Base-by-base conservation (phyloP, 2,888 invertebrate genomes). In the Drosophila acutilabella region DNA sequence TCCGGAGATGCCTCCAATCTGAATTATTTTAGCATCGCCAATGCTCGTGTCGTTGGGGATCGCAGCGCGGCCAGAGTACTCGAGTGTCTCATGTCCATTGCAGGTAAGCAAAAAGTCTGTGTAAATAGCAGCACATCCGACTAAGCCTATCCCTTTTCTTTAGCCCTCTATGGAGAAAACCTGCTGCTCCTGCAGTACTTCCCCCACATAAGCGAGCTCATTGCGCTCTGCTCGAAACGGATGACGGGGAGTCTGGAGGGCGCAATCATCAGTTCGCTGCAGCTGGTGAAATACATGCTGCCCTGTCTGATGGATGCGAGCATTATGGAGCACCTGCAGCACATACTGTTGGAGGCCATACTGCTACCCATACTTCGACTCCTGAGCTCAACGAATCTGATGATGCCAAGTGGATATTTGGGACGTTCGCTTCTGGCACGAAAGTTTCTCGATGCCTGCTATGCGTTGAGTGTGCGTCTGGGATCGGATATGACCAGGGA, bases 131-230 rank as follows among this genome's bases (percentile, higher is more conserved):
- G 7, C 11, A 36, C 11, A 36, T 36, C 33, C 33, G 8, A 36
- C 7, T 26, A 1, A 26, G 0, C 26, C 1, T 26, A 7, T 7
- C 7, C 13, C 36, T 8, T 1, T 38, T 30, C 51, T 20, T 5
- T 40, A 83, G 88, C 83, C 4, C 78, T 82, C 33, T 82, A 82
- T 16, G 82, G 88, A 2, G 82, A 82, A 42, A 82, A 68, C 66
- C 94, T 98, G 68, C 96, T 98, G 87, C 93, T 98, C 75, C 93
- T 96, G 79, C 98, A 98, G 92, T 98, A 98, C 92, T 93, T 98
- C 73, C 97, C 98, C 0, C 97, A 98, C 90, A 96, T 97, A 93
- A 95, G 96, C 33, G 98, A 98, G 90, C 91, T 98, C 69, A 95
- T 97, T 51, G 95, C 96, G 1, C 94, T 97, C 14, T 97, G 97